Conservation (phyloP, 1,140 invertebrate genomes). For the Drosophila neocordata region DNA sequence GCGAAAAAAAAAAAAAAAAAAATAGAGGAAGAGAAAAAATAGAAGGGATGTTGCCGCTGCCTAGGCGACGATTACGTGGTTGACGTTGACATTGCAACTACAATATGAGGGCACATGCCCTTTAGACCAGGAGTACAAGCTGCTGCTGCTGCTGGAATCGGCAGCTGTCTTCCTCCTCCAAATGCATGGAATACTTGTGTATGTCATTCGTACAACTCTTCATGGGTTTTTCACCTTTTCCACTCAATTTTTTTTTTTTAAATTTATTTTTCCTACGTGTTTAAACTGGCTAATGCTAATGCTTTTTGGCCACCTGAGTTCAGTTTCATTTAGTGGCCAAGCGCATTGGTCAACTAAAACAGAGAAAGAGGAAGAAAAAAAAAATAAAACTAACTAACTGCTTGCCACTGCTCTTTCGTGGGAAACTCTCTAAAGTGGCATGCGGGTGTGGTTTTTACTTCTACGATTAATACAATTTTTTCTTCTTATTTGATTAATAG, state of each 20-base stretch:
- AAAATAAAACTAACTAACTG: constrained; percentile 28
- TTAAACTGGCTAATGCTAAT: constrained; percentile 53
- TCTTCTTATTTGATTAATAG: constrained; percentile 38
- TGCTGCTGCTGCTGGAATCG: constrained; percentile 61
- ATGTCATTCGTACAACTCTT: constrained; percentile 45
- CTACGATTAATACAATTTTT: constrained; percentile 76
- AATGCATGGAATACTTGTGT: neutral
- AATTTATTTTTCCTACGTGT: constrained; percentile 55
- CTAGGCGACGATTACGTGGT: constrained; percentile 72
- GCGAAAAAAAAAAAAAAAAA: constrained; percentile 32
- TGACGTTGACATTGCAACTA: constrained; percentile 70
- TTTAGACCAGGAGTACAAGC: constrained; percentile 11
- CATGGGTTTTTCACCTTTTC: constrained; percentile 54
- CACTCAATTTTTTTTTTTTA: constrained; percentile 23
- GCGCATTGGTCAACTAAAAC: constrained; percentile 29
- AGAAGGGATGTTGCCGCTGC: constrained; percentile 62
- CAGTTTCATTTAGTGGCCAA: constrained; percentile 45
- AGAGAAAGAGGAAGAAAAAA: constrained; percentile 7
- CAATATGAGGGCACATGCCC: constrained; percentile 75
- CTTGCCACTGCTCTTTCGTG: constrained; percentile 52
- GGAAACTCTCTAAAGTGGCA: constrained; percentile 75
- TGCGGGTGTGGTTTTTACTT: constrained; percentile 79
- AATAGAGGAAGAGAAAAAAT: neutral
- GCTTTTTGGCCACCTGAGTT: constrained; percentile 47
- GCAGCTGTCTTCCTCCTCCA: constrained; percentile 63